Percentiles rank a stretch among this genome's conserved stretches.
These are phyloP conservation scores for Buathra laborator DNA, from an alignment of 2,888 invertebrate genomes.

Conservation along the genomic window DNA sequence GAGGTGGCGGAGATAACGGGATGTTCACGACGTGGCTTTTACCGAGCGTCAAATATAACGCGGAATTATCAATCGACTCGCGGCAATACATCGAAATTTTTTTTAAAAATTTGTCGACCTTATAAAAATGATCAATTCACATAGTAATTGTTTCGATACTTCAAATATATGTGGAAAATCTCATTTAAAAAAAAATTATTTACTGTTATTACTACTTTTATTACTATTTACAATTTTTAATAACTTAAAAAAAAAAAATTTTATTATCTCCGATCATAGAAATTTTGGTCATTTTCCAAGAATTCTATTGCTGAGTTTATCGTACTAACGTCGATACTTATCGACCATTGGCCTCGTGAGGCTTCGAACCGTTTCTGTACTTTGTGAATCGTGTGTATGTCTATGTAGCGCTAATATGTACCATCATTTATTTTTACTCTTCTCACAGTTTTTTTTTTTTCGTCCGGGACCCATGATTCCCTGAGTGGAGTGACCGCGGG, in stretches of 20 bases:
- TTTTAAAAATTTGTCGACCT: too few species aligned
- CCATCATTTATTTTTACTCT: not conserved
- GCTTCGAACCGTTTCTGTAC: not conserved
- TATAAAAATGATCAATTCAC: too few species aligned
- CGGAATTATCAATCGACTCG: not conserved
- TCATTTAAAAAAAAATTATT: too few species aligned
- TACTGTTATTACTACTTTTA: too few species aligned
- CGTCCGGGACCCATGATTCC: not conserved
- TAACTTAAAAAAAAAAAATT: too few species aligned
- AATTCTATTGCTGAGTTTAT: not conserved
- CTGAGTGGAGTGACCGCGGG: not conserved
- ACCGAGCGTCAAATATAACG: not conserved
- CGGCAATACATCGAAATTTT: not conserved
- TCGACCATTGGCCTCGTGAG: not conserved
- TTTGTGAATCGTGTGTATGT: not conserved
- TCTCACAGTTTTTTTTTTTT: not conserved
- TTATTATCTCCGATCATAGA: too few species aligned
- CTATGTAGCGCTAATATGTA: not conserved
- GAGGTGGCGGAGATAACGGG: constrained; percentile 30
- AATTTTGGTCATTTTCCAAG: not conserved
- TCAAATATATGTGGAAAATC: too few species aligned
- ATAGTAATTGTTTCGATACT: too few species aligned
- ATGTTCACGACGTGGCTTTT: constrained; percentile 4
- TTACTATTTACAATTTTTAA: too few species aligned
- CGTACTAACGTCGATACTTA: not conserved